Conservation (phyloP, 2,113 vertebrate genomes). For the Xenopus borealis region DNA sequence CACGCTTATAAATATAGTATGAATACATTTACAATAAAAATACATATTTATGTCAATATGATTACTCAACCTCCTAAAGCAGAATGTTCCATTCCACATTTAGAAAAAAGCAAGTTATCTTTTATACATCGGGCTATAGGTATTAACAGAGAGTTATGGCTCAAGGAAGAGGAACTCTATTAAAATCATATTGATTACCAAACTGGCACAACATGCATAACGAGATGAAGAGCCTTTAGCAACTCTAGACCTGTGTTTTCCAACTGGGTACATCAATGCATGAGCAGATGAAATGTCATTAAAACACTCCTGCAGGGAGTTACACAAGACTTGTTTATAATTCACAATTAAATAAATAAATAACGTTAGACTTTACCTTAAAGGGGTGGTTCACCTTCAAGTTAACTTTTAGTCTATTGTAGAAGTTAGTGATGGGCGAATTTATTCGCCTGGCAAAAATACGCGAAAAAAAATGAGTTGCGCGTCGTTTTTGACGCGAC, state of each 20-base stretch:
- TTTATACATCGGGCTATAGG: slow-evolving; percentile 19
- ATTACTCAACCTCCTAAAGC: too few relatives aligned
- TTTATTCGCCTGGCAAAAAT: too few relatives aligned
- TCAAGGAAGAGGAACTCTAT: slow-evolving; percentile 49
- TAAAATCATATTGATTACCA: slow-evolving; percentile 37
- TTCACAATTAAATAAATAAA: slow-evolving; percentile 44
- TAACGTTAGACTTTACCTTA: background rate
- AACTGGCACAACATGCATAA: slow-evolving; percentile 23
- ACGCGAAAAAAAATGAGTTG: too few relatives aligned
- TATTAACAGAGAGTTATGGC: slow-evolving; percentile 48
- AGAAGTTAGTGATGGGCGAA: too few relatives aligned
- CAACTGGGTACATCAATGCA: slow-evolving; percentile 40
- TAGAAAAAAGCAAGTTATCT: slow-evolving; percentile 21
- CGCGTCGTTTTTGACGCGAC: too few relatives aligned
- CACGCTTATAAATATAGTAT: too few relatives aligned
- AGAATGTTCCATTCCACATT: slow-evolving; percentile 1
- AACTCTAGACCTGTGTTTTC: slow-evolving; percentile 27
- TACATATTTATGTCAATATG: too few relatives aligned
- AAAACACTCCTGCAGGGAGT: slow-evolving; percentile 42
- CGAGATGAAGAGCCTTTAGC: slow-evolving; percentile 43
- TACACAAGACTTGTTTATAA: slow-evolving; percentile 47
- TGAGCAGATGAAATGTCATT: slow-evolving; percentile 37
- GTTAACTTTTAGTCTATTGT: too few relatives aligned
- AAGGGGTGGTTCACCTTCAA: too few relatives aligned
- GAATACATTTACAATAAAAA: too few relatives aligned